Percentiles rank a stretch among this genome's conserved stretches.
Evolutionary conservation across 2,797 vertebrate genomes (phyloP).

Genomic region (Thalassophryne amazonica): DNA sequence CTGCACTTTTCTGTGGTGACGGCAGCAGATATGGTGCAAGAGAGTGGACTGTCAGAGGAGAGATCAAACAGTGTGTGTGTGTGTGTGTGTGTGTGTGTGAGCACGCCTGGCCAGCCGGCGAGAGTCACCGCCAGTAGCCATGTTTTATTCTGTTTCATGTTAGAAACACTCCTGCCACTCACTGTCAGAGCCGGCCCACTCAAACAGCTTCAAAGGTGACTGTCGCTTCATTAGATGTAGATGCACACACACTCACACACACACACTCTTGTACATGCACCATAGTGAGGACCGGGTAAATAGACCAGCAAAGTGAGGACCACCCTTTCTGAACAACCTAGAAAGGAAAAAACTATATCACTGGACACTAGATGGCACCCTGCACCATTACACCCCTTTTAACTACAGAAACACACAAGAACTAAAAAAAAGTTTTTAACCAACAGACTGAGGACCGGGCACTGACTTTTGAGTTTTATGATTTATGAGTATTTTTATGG

Average conservation of each 20-base stretch:
- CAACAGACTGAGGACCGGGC: too few species aligned
- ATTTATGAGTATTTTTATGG: too few species aligned
- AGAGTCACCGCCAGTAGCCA: conserved; percentile 65
- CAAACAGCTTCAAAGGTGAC: conserved; percentile 69
- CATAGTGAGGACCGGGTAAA: too few species aligned
- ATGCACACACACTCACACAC: conserved; percentile 17
- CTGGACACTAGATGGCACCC: too few species aligned
- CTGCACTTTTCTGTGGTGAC: conserved; percentile 50
- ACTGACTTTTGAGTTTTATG: too few species aligned
- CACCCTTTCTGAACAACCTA: too few species aligned
- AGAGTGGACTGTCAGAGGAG: conserved; percentile 41
- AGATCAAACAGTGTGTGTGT: conserved; percentile 65
- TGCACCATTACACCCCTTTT: too few species aligned
- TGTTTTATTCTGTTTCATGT: conserved; percentile 84
- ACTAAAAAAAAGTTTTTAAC: too few species aligned
- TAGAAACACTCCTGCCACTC: conserved; percentile 71
- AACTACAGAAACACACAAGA: too few species aligned
- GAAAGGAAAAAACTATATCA: too few species aligned
- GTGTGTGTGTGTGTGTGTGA: conserved; percentile 18
- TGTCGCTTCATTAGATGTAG: conserved; percentile 50
- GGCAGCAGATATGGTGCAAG: conserved; percentile 47
- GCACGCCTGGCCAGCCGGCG: conserved; percentile 55
- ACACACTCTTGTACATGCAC: too few species aligned
- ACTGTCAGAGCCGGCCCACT: conserved; percentile 73
- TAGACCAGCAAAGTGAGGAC: too few species aligned